Evolutionary conservation across 2,797 vertebrate genomes (phyloP).

Genomic region (Phyllotis vaccarum): DNA sequence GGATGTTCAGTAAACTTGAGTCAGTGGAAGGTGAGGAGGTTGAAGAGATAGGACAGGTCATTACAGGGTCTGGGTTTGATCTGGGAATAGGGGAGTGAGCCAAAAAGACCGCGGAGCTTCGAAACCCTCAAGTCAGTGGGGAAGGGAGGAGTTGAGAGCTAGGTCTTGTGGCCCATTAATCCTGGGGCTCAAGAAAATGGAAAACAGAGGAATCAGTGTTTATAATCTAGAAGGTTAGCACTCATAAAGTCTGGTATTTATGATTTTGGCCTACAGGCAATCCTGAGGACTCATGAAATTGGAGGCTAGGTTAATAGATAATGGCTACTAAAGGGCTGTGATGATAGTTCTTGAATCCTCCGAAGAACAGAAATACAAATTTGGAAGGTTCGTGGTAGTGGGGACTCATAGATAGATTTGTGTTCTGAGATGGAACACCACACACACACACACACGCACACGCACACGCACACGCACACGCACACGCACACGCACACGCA

Average conservation of each 20-base stretch:
- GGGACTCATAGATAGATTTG: conserved; percentile 38
- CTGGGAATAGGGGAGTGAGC: not conserved
- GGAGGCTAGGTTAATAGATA: conserved; percentile 35
- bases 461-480: too few species aligned
- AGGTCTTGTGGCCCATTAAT: not conserved
- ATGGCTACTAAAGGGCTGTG: not conserved
- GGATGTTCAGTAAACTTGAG: conserved; percentile 31
- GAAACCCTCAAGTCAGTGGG: conserved; percentile 46
- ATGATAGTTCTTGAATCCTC: not conserved
- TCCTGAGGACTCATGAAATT: not conserved
- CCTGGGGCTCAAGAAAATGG: not conserved
- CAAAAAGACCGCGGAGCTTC: not conserved
- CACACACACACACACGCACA: too few species aligned
- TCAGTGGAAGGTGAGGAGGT: conserved; percentile 17
- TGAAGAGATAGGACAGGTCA: not conserved
- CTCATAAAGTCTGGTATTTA: conserved; percentile 12
- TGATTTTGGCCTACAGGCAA: conserved; percentile 30
- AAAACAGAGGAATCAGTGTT: not conserved
- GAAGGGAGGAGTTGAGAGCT: not conserved
- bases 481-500: too few species aligned
- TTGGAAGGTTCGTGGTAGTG: not conserved
- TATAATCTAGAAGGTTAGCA: not conserved
- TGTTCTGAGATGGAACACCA: not conserved
- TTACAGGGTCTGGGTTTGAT: not conserved
- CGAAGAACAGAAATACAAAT: conserved; percentile 33